Evolutionary conservation across 1,140 invertebrate genomes (phyloP).

Genomic region (Leptopilina boulardi): DNA sequence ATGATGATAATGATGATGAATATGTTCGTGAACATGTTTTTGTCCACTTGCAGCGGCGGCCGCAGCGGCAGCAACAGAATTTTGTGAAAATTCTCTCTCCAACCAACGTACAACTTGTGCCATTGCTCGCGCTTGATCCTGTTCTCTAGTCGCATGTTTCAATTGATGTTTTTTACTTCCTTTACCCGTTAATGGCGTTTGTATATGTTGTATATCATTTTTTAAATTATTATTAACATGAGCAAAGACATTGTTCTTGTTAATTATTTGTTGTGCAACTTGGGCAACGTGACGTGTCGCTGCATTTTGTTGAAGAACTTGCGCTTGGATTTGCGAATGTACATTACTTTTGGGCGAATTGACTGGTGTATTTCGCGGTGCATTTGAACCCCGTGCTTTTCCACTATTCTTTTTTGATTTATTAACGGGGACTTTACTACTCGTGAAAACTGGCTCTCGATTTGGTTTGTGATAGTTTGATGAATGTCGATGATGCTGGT

Average conservation of each 20-base stretch:
- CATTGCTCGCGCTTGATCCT: conserved; percentile 84
- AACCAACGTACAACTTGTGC: conserved; percentile 80
- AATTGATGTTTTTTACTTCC: conserved; percentile 78
- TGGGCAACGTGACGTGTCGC: conserved; percentile 44
- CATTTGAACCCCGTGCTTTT: conserved; percentile 4
- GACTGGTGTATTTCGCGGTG: conserved; percentile 38
- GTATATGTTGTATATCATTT: conserved; percentile 59
- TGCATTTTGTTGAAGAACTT: conserved; percentile 55
- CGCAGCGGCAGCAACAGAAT: conserved; percentile 60
- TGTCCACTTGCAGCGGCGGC: conserved; percentile 61
- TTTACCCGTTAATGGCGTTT: conserved; percentile 60
- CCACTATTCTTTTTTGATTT: background rate
- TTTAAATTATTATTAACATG: conserved; percentile 58
- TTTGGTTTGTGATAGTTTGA: conserved; percentile 13
- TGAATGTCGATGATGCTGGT: background rate
- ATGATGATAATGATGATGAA: conserved; percentile 91
- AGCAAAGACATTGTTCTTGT: conserved; percentile 53
- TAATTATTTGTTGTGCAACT: conserved; percentile 42
- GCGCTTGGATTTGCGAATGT: conserved; percentile 49
- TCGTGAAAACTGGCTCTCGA: conserved; percentile 54
- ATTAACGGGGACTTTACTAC: conserved; percentile 49
- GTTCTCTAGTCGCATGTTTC: conserved; percentile 81
- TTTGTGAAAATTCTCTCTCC: conserved; percentile 77
- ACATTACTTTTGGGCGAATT: conserved; percentile 48
- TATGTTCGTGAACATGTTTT: conserved; percentile 86